Evolutionary conservation across 2,113 vertebrate species (phyloP), one percentile per base, ranked within the genome.

Genomic region (Cryptoleucopteryx plumbea): DNA sequence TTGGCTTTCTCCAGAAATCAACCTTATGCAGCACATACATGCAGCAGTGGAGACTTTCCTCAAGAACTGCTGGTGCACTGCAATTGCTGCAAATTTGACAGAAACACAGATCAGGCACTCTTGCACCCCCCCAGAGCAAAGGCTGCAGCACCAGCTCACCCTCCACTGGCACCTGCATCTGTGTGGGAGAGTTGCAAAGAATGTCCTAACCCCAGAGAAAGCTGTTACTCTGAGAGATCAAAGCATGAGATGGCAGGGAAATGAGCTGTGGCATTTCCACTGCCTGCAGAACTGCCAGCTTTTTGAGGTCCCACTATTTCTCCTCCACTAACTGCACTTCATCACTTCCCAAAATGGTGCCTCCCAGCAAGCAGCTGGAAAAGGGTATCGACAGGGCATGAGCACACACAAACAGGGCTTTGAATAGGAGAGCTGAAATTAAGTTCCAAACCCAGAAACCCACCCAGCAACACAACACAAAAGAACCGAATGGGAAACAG

Each of bases 61-160:
- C 31, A 32, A 4, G 17, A 17, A 32, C 29, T 77, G 48, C 53
- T 34, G 1, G 7, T 11, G 43, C 59, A 3, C 40, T 34, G 82
- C 56, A 31, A 4, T 16, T 9, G 16, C 59, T n/a, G 45, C 50
- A 12, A 19, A 26, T 66, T 16, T 40, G 40, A 7, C 14, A 42
- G 66, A 34, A 16, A 53, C 47, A 25, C 26, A 1, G 3, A 5
- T 4, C 27, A 13, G 22, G 16, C 40, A 3, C 42, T 6, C 56
- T 7, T 10, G 0, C 48, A 40, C 13, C 13, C 14, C 36, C 21
- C 12, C n/a, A 26, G 20, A 7, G 38, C 12, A 0, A 31, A 45
- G 47, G 42, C 68, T 73, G 78, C 55, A 65, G 75, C 71, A 47
- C 40, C 40, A 74, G 34, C 47, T 91, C 77, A 48, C 43, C 43